phyloP scores from a whole-genome alignment of 2,888 invertebrate species.

The Microctonus hyperodae region DNA sequence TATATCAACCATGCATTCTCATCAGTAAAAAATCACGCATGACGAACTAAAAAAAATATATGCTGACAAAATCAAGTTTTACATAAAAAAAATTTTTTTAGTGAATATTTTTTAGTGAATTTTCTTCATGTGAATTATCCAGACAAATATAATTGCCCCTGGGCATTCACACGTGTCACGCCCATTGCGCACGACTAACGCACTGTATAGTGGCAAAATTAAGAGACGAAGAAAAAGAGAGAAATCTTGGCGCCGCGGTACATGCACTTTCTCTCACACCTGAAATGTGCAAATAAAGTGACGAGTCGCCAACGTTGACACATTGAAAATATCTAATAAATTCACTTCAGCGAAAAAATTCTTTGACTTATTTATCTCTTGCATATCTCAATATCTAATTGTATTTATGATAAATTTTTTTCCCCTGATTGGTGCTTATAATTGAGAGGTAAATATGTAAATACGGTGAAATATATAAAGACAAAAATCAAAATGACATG shows the following conservation, averaged over 20 bases:
- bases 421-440: background rate
- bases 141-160: background rate
- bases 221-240: background rate
- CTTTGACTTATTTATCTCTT: background rate
- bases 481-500: too few species aligned
- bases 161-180: slow-evolving; percentile 7
- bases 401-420: too few species aligned
- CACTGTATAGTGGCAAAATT: background rate
- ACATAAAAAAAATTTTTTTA: background rate
- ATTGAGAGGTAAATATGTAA: too few species aligned
- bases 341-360: background rate
- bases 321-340: background rate
- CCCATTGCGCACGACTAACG: background rate
- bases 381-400: background rate
- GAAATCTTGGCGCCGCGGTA: slow-evolving; percentile 2
- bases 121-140: background rate
- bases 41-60: background rate
- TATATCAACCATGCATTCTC: background rate
- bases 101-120: background rate
- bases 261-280: slow-evolving; percentile 8
- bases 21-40: background rate
- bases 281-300: background rate
- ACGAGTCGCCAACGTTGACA: background rate
- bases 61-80: background rate
- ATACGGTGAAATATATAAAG: too few species aligned